Evolutionary conservation across 2,888 invertebrate genomes (phyloP), one percentile per base, ranked within the genome.

Genomic region (Crematogaster levior): DNA sequence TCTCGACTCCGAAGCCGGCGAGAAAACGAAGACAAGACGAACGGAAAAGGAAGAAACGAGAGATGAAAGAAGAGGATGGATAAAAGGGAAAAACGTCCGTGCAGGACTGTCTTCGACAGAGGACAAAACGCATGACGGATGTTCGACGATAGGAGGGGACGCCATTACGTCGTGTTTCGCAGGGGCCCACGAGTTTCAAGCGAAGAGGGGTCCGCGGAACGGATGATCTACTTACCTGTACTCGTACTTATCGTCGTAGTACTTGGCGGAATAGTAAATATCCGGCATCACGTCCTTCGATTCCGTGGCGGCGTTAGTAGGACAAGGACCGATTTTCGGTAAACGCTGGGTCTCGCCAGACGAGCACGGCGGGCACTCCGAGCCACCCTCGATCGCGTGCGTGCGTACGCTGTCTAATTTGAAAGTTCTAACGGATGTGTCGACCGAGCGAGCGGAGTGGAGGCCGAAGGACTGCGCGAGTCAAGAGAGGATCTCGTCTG

Each of bases 241-340:
- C 95, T 99, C 99, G 93, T 96, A 98, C 90, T 97, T 96, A 84
- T 98, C 98, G 92, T 99, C 99, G 92, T 96, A 97, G 94, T 99
- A 99, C 96, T 98, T 99, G 89, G 98, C 98, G 0, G 98, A 99
- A 95, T 99, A 99, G 93, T 97, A 98, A 91, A 99, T 98, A 94
- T 97, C 91, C 88, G 96, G 95, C 96, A 96, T 96, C 46, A 56
- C 63, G 27, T 70, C 48, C 34, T 24, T 15, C 5, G 34, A 15
- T 5, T 43, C 6, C 40, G 10, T 10, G 40, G 18, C 30, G 34
- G 37, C 80, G 63, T 58, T 21, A 66, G 65, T 34, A 12, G 48
- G 5, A 30, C 27, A 56, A 37, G 12, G 21, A 18, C 18, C 37
- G 9, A 18, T n/a, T 34, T 12, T 34, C 6, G 18, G 24, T 10